Conservation (phyloP, 2,113 vertebrate genomes). For the Sorex araneus region DNA sequence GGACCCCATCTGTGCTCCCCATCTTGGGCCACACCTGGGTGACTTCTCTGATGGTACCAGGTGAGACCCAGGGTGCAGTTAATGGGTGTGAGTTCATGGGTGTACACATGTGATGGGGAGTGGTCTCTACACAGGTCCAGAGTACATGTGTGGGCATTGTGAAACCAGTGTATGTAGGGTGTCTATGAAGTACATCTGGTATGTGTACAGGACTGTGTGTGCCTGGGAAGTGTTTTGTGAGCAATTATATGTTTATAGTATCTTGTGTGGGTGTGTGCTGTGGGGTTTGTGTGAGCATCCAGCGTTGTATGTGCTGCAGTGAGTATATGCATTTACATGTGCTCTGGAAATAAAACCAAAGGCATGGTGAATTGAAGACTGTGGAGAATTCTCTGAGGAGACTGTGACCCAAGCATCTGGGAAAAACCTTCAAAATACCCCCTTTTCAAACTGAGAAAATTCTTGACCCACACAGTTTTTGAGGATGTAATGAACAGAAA, state of each 20-base stretch:
- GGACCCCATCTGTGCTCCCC: no score
- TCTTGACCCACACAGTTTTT: neutral
- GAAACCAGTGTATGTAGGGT: no score
- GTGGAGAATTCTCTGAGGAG: neutral
- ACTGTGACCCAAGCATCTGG: neutral
- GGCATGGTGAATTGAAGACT: no score
- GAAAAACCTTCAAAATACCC: neutral
- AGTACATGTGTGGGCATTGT: neutral
- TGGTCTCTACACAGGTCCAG: neutral
- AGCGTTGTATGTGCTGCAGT: neutral
- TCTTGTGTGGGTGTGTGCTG: neutral
- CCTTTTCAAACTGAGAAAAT: no score
- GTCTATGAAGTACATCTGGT: neutral
- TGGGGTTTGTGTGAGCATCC: neutral
- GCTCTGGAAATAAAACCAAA: neutral
- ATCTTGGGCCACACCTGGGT: neutral
- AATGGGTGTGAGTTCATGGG: neutral
- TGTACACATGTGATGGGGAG: neutral
- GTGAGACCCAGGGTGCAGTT: neutral
- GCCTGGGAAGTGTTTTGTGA: rapidly evolving
- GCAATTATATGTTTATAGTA: neutral
- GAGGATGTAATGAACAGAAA: neutral
- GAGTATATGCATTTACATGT: neutral
- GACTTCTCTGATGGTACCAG: neutral
- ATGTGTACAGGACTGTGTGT: neutral